Base-by-base conservation (phyloP, 2,113 vertebrate species). In the Bos taurus region DNA sequence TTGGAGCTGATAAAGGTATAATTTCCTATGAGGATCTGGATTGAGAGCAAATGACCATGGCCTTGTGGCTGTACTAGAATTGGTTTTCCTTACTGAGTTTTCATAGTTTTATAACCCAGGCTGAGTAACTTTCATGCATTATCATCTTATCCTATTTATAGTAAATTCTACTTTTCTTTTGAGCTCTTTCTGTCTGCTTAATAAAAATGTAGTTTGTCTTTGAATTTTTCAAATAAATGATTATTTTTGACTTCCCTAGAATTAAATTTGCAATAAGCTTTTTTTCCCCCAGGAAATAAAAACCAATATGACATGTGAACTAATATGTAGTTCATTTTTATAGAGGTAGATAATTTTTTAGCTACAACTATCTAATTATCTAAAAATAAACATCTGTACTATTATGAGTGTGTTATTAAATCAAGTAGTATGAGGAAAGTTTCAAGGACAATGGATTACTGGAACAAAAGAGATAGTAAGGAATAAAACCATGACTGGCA, bases 401-500 rank as follows among this genome's bases (percentile, higher is more conserved):
- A 0, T 96, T 88, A 90, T 46, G 74, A 85, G n/a, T 92, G 15
- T 92, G n/a, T 90, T 98, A 81, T 91, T 94, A 77, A 60, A 81
- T 95, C 33, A 88, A 81, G 11, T 21, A 64, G 9, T 88, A 28
- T 81, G 87, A 80, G 80, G 91, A 96, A 96, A 28, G 26, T 90
- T 95, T 97, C 71, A 90, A 77, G 92, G 74, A 90, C 54, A 93
- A 33, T 96, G n/a, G 90, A 56, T 95, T 97, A 97, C 62, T 98
- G 43, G 57, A 97, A 97, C 78, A 93, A 89, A 94, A 95, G 88
- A 94, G 74, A 64, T 56, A 87, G 43, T 71, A 96, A 94, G 78
- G 46, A 90, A 93, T 46, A 90, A 97, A 93, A 9, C 90, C 81
- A 1, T 92, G 95, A 89, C 56, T 95, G 91, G 15, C 78, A 93